Evolutionary conservation across 2,113 vertebrate species (phyloP).

Genomic region (Zootoca vivipara): DNA sequence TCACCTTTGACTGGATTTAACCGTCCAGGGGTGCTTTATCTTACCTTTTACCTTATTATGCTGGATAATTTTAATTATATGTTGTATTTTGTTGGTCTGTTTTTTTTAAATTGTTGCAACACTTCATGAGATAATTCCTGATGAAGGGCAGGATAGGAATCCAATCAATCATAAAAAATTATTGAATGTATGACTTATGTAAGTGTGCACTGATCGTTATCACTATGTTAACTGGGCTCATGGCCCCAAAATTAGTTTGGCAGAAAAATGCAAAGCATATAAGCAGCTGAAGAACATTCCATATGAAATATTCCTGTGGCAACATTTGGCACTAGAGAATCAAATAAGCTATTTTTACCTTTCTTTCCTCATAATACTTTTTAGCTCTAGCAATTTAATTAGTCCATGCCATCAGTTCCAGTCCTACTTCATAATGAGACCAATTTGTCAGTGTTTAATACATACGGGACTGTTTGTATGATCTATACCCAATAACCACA

Average conservation of each 20-base stretch:
- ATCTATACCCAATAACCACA: neutral
- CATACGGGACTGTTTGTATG: neutral
- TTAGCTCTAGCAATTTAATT: constrained; percentile 5
- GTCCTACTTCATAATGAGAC: neutral
- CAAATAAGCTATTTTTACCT: neutral
- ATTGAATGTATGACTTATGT: neutral
- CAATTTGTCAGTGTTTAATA: neutral
- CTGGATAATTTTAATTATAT: too few species aligned
- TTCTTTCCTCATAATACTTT: neutral
- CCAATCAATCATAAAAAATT: neutral
- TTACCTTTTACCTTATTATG: too few species aligned
- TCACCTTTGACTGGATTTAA: too few species aligned
- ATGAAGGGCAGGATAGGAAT: neutral
- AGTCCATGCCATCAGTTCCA: neutral
- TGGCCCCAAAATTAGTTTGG: neutral
- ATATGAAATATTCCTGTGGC: neutral
- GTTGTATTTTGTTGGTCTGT: too few species aligned
- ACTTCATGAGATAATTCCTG: neutral
- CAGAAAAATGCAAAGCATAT: constrained; percentile 15
- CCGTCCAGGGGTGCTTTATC: too few species aligned
- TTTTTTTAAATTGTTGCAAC: too few species aligned
- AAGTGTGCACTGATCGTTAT: neutral
- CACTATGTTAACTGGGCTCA: neutral
- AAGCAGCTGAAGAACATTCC: neutral
- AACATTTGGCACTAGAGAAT: neutral